These are phyloP conservation scores for Plectus sambesii DNA, from an alignment of 1,140 invertebrate genomes.

Conservation along the genomic window DNA sequence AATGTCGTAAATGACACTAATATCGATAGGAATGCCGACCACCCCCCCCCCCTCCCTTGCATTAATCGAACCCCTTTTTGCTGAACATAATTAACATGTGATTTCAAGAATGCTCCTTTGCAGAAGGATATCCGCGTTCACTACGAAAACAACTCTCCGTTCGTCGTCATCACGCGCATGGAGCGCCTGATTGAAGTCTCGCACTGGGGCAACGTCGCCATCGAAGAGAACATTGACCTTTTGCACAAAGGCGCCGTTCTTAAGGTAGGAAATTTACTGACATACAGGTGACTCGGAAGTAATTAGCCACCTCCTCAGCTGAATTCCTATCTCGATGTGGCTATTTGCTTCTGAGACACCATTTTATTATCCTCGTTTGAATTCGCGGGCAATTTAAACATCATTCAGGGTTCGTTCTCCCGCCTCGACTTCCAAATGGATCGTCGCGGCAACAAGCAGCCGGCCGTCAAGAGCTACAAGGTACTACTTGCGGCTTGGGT, in stretches of 20 bases:
- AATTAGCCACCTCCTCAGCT: too few species aligned
- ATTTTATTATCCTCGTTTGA: too few species aligned
- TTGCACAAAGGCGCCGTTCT: conserved; percentile 79
- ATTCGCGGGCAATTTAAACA: too few species aligned
- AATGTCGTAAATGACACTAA: too few species aligned
- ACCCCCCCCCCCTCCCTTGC: background rate
- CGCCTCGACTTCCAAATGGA: conserved; percentile 42
- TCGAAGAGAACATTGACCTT: conserved; percentile 85
- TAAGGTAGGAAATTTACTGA: conserved; percentile 14
- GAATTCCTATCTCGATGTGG: too few species aligned
- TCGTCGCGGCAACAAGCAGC: conserved; percentile 28
- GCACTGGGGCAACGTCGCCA: conserved; percentile 96
- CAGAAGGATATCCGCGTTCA: conserved; percentile 56
- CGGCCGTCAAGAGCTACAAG: conserved; percentile 38
- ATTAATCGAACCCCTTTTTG: background rate
- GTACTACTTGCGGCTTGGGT: conserved; percentile 12
- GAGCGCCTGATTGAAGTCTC: conserved; percentile 84
- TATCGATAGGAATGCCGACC: background rate
- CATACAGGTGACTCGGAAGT: conserved; percentile 1
- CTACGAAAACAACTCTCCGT: conserved; percentile 91
- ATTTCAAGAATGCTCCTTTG: too few species aligned
- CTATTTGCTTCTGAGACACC: too few species aligned
- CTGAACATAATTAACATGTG: too few species aligned
- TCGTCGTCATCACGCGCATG: conserved; percentile 73
- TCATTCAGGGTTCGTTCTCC: conserved; percentile 34